Percentiles rank a stretch among this genome's conserved stretches.
Evolutionary conservation across 2,797 vertebrate genomes (phyloP).

Genomic region (Mormyrus proboscirostris): DNA sequence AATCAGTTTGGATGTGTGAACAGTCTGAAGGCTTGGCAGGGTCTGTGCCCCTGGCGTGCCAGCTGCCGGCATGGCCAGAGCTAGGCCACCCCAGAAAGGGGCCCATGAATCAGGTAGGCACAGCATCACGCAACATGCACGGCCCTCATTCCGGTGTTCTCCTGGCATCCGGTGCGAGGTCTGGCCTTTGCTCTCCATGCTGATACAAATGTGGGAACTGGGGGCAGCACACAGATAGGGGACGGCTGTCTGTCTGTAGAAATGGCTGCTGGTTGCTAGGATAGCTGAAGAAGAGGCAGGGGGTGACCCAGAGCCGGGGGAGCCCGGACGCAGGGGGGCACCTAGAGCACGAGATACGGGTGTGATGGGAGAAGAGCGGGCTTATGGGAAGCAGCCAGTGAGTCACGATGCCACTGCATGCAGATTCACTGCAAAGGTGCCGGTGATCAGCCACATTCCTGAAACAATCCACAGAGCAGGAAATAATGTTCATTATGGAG

Average conservation of each 20-base stretch:
- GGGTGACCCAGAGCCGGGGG: conserved; percentile 34
- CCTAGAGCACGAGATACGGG: neutral
- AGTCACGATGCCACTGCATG: neutral
- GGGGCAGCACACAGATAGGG: neutral
- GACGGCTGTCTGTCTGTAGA: conserved; percentile 50
- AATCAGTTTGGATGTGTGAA: neutral
- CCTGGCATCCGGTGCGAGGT: neutral
- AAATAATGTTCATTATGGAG: neutral
- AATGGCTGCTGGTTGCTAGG: conserved; percentile 35
- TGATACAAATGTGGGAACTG: neutral
- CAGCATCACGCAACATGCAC: neutral
- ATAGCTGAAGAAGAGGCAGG: conserved; percentile 38
- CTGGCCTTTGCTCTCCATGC: neutral
- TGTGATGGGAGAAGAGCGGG: neutral
- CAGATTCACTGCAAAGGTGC: neutral
- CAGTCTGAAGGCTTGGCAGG: neutral
- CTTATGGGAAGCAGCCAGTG: neutral
- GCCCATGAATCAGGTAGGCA: neutral
- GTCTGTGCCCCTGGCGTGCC: neutral
- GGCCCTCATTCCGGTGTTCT: neutral
- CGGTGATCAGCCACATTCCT: conserved; percentile 21
- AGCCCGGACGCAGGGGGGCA: conserved; percentile 21
- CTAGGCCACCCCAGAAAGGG: neutral
- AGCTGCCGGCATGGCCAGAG: neutral
- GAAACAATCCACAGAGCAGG: neutral